Evolutionary conservation across 1,140 invertebrate species (phyloP).

Genomic region (Bathynomus jamesi): DNA sequence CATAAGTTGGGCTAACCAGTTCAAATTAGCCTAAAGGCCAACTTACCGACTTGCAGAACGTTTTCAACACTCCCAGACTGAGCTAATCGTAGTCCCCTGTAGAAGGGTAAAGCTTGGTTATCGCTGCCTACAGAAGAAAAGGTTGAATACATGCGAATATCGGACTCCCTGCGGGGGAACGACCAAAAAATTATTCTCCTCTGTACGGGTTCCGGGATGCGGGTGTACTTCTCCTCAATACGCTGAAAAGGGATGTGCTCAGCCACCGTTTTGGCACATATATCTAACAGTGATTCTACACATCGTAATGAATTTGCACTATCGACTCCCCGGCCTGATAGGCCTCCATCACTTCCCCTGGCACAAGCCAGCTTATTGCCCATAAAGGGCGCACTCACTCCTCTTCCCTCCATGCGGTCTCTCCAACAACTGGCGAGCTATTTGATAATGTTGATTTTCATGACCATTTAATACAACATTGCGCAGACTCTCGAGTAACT

Average conservation of each 20-base stretch:
- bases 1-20: too few relatives aligned
- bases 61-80: conserved; percentile 69
- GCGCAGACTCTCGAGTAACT: not conserved
- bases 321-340: not conserved
- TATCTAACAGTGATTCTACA: conserved; percentile 60
- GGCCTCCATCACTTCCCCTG: not conserved
- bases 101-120: conserved; percentile 70
- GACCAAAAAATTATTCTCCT: conserved; percentile 79
- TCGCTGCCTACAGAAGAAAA: conserved; percentile 54
- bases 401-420: not conserved
- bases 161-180: conserved; percentile 72
- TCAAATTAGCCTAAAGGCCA: too few relatives aligned
- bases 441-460: not conserved
- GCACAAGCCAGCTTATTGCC: not conserved
- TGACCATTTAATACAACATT: not conserved
- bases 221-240: conserved; percentile 74
- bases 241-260: conserved; percentile 74
- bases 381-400: not conserved
- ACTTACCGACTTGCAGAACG: conserved; percentile 84
- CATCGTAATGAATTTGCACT: conserved; percentile 36
- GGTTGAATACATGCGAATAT: conserved; percentile 83
- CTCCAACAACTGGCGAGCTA: not conserved
- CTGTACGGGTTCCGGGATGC: conserved; percentile 80
- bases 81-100: conserved; percentile 71
- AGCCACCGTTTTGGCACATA: conserved; percentile 72